Evolutionary conservation across 2,797 vertebrate species (phyloP).

Genomic region (Aerospiza tachiro): DNA sequence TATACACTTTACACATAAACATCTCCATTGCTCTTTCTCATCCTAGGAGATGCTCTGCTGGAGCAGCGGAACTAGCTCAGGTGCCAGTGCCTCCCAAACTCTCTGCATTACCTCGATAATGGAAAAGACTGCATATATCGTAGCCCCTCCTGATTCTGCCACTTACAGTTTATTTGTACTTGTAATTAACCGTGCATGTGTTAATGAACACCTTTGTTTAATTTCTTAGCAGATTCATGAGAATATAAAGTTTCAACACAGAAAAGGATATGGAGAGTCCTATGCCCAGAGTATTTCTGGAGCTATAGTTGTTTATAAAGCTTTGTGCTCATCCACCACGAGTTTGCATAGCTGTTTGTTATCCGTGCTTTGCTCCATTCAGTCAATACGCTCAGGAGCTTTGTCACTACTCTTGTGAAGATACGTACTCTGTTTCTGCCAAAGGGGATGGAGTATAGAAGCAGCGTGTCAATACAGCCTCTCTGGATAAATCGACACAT

Average conservation of each 20-base stretch:
- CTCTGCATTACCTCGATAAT: not conserved
- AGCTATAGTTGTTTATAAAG: not conserved
- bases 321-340: not conserved
- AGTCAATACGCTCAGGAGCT: not conserved
- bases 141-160: not conserved
- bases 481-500: not conserved
- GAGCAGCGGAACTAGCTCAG: not conserved
- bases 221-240: not conserved
- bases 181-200: not conserved
- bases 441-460: not conserved
- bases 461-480: not conserved
- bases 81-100: not conserved
- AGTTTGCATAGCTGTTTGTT: not conserved
- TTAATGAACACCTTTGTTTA: not conserved
- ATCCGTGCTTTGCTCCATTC: not conserved
- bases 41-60: not conserved
- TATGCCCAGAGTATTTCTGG: not conserved
- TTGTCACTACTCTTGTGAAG: not conserved
- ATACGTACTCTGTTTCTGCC: not conserved
- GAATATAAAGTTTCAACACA: not conserved
- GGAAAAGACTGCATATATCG: fast-evolving
- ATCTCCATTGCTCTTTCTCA: not conserved
- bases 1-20: not conserved
- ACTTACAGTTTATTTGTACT: not conserved
- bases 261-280: not conserved